Base-by-base conservation (phyloP, 2,888 invertebrate species). In the Colostygia pectinataria region DNA sequence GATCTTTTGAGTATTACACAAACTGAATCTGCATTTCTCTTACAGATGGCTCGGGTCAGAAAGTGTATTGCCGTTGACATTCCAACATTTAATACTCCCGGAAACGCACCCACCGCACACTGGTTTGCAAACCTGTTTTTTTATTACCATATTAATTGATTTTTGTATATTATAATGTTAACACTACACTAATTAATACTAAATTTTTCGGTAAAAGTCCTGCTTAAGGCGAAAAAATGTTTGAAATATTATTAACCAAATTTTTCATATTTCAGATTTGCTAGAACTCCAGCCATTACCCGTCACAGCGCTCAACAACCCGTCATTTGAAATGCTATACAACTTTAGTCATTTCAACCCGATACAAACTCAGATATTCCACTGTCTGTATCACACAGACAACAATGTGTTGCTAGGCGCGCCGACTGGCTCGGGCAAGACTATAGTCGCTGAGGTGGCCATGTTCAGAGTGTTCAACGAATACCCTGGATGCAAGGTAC, bases 341-440 rank as follows among this genome's bases (percentile, higher is more conserved):
- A 92, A 91, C 53, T 99, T 99, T 81, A 93, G 94, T 0, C 98
- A 98, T 79, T 99, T 99, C 90, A 99, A 99, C 88, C 98, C 99
- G 0, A 98, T 99, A 59, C 99, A 99, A 86, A 98, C 98, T 0
- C 99, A 99, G 90, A 95, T 99, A 56, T 99, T 99, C 81, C 98
- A 99, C 81, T 96, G 97, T 34, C 89, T 99, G 4, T 99, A 98
- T 82, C 96, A 99, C 74, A 98, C 97, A 0, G 98, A 99, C 69
- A 93, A 94, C 63, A 99, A 99, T 76, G 96, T 98, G 4, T 86
- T 99, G 14, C 89, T 99, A 3, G 98, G 98, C 0, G 99, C 99
- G 0, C 98, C 98, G 0, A 99, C 98, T 0, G 98, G 98, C 0
- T 98, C 98, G 0, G 99, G 99, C 25, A 99, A 99, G 91, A 99